phyloP scores from a whole-genome alignment of 2,888 invertebrate genomes.

The Beris morrisii region DNA sequence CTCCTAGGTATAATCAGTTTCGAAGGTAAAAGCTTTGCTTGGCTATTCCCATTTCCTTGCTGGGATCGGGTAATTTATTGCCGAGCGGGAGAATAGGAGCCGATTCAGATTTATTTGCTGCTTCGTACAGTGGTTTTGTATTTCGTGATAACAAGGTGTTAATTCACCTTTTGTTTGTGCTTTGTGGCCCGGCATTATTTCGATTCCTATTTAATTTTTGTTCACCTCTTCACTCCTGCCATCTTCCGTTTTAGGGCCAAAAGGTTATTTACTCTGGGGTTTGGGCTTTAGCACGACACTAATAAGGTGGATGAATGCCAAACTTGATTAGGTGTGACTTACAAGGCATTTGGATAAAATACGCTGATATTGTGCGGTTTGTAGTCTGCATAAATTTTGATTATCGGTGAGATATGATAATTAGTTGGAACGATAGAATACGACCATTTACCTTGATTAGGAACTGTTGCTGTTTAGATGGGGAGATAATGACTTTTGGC shows the following conservation, averaged over 20 bases:
- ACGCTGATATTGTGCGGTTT: background rate
- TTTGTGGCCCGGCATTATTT: background rate
- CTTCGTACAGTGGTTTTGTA: conserved; percentile 22
- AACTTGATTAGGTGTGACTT: conserved; percentile 27
- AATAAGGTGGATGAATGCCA: conserved; percentile 19
- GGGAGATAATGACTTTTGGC: no score
- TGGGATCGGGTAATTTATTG: conserved; percentile 20
- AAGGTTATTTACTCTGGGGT: background rate
- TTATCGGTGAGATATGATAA: conserved; percentile 17
- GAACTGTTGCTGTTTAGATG: no score
- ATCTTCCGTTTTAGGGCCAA: background rate
- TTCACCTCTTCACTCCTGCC: no score
- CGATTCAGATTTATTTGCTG: conserved; percentile 29
- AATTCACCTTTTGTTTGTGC: conserved; percentile 23
- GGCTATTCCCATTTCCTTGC: no score
- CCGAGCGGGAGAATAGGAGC: conserved; percentile 19
- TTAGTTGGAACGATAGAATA: background rate
- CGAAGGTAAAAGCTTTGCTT: no score
- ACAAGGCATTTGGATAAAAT: background rate
- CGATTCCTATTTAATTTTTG: conserved; percentile 4
- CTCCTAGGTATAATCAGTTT: no score
- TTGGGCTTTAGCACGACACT: background rate
- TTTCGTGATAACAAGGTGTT: conserved; percentile 32
- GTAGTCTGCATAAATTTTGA: background rate
- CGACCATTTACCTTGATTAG: no score